phyloP scores from a whole-genome alignment of 2,113 vertebrate species.

The Coreoperca whiteheadi region DNA sequence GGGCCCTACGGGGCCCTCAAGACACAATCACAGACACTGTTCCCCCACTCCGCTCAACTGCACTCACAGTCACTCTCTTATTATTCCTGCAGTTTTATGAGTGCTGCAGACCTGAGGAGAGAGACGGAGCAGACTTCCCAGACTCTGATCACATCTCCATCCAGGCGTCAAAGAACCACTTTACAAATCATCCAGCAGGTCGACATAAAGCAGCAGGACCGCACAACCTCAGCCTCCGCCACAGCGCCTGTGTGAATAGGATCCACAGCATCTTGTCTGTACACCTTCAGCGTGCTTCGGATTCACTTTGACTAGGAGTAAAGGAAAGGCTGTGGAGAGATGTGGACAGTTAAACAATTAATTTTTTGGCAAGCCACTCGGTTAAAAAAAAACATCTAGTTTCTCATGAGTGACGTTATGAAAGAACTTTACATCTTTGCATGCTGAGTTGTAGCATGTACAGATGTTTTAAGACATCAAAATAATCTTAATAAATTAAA shows the following conservation, averaged over 20 bases:
- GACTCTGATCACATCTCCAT: slow-evolving; percentile 70
- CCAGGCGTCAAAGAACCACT: slow-evolving; percentile 61
- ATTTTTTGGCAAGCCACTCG: background rate
- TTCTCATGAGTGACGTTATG: background rate
- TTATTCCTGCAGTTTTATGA: slow-evolving; percentile 71
- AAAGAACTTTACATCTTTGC: too few relatives aligned
- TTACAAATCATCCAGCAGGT: slow-evolving; percentile 51
- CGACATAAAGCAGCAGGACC: slow-evolving; percentile 45
- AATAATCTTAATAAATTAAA: too few relatives aligned
- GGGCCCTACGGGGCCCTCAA: slow-evolving; percentile 35
- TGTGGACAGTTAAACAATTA: background rate
- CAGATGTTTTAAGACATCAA: background rate
- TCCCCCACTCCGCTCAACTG: slow-evolving; percentile 49
- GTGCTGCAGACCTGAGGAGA: slow-evolving; percentile 45
- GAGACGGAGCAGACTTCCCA: slow-evolving; percentile 58
- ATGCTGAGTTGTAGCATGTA: background rate
- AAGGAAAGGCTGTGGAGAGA: background rate
- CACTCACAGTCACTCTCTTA: slow-evolving; percentile 60
- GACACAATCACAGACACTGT: slow-evolving; percentile 75
- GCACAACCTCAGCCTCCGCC: slow-evolving; percentile 42
- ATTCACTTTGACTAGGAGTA: background rate
- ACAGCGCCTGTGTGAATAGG: slow-evolving; percentile 13
- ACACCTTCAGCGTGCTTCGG: background rate
- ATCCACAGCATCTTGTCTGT: background rate
- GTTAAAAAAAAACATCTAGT: background rate